A percentile compares a stretch with the other conserved stretches of the same genome.
Evolutionary conservation across 2,797 vertebrate genomes (phyloP).

Genomic region (Eospalax fontanierii): DNA sequence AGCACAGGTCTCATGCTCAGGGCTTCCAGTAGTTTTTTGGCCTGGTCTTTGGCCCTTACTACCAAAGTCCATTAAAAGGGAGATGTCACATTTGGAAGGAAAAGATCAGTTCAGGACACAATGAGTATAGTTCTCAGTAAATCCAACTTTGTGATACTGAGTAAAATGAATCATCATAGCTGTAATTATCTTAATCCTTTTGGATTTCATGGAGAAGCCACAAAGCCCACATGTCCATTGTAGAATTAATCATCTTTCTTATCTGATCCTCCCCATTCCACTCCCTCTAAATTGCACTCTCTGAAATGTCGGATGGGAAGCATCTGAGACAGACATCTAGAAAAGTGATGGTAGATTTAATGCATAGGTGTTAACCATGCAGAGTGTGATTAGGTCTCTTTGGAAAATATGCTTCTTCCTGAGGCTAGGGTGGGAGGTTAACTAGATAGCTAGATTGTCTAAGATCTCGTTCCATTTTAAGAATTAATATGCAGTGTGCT

Average conservation of each 20-base stretch:
- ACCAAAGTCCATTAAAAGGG: neutral
- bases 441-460: rapidly evolving
- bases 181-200: conserved; percentile 34
- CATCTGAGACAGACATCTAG: neutral
- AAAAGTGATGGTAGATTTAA: neutral
- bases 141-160: neutral
- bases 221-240: neutral
- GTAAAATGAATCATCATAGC: conserved; percentile 1
- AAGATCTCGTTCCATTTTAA: neutral
- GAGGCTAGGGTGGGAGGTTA: neutral
- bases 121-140: neutral
- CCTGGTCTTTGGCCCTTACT: neutral
- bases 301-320: neutral
- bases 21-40: neutral
- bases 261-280: neutral
- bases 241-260: neutral
- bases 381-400: neutral
- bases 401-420: neutral
- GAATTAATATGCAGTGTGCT: neutral
- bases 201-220: conserved; percentile 21
- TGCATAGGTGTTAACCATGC: neutral
- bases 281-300: neutral
- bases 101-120: neutral
- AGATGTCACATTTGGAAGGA: neutral
- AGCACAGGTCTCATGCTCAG: neutral